These are phyloP conservation scores for Epizoanthus fatuus DNA, from an alignment of 92 coral and sea anemone genomes.

Conservation along the genomic window DNA sequence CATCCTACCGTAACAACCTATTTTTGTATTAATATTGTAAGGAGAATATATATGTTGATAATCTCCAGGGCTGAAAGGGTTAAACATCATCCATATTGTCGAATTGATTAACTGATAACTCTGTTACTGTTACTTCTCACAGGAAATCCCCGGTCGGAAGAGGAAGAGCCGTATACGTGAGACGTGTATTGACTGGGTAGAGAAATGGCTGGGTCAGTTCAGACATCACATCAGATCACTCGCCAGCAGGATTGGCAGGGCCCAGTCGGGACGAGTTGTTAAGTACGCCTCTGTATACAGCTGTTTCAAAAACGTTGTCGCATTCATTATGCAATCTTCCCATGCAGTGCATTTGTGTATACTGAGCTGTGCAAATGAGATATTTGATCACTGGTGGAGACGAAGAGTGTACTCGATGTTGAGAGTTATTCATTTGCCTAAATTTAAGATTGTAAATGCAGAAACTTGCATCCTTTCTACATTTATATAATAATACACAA, in stretches of 20 bases:
- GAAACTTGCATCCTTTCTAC: too few species aligned
- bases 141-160: conserved; percentile 83
- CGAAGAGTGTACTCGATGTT: too few species aligned
- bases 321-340: background rate
- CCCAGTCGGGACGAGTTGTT: conserved; percentile 88
- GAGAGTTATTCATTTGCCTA: too few species aligned
- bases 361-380: too few species aligned
- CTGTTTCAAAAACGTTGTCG: background rate
- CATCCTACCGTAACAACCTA: too few species aligned
- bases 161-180: conserved; percentile 85
- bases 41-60: too few species aligned
- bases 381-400: too few species aligned
- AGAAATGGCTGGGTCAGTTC: conserved; percentile 90
- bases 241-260: conserved; percentile 97
- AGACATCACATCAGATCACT: conserved; percentile 91
- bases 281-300: background rate
- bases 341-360: too few species aligned
- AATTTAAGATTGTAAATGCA: too few species aligned
- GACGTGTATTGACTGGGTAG: conserved; percentile 89
- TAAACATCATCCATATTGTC: background rate
- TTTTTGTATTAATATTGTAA: too few species aligned
- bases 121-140: background rate
- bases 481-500: too few species aligned
- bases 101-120: background rate
- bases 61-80: too few species aligned